Base-by-base conservation (phyloP, 64 coral and sea anemone genomes). In the Montipora efflorescens region DNA sequence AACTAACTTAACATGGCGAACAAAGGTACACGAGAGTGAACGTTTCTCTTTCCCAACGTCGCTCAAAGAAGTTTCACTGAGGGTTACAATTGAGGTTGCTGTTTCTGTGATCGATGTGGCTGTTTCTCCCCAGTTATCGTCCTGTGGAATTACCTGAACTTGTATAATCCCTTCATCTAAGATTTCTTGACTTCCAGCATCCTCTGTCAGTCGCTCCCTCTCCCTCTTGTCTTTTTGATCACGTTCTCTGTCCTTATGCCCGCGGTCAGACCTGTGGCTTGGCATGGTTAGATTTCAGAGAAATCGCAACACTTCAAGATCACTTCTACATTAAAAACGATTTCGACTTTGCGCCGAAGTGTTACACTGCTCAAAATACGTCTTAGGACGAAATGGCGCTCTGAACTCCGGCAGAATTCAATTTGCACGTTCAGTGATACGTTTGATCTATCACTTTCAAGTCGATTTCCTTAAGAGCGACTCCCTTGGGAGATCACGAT, bases 121-220 rank as follows among this genome's bases (percentile, higher is more conserved):
- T 86, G 98, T 99, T 77, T 99, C 98, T 2, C 98, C 98, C 98
- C 98, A 99, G 58, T 99, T 96, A 79, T 99, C 98, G 76, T 99
- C 98, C 90, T 99, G 98, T 5, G 98, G 98, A 78, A 99, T 99
- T 69, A 99, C 98, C 79, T 99, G 98, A 68, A 99, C 98, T 93
- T 99, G 95, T 84, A 99, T 99, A 43, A 99, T 93, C 73, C 98
- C 98, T 94, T 99, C 98, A 43, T 99, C 98, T 1, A 99, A 59
- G 71, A 96, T 95, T 68, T 99, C 92, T 59, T 95, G 93, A 16
- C 98, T 95, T 12, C 90, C 92, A 18, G 90, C 80, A 45, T 96
- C 98, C 0, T 90, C 94, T 44, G 87, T 64, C 0, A 79, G 89
- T 15, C 68, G 59, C 3, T 79, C 19, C 16, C 87, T 74, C 5